phyloP scores from a whole-genome alignment of 2,888 invertebrate genomes.

The Drosophila monieri region DNA sequence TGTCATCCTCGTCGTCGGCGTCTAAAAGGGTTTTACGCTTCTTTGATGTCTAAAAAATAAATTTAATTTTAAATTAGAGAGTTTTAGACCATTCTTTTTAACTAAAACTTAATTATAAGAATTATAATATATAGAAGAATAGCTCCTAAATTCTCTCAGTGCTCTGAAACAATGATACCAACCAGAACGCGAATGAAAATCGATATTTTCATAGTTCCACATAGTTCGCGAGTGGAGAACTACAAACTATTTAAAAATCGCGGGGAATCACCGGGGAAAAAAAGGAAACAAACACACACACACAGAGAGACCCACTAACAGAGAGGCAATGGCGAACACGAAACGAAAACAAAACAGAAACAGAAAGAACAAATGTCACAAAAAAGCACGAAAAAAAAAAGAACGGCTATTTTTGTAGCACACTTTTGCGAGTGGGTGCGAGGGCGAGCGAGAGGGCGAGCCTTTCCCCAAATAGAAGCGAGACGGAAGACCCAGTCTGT shows the following conservation, averaged over 20 bases:
- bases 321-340: background rate
- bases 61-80: background rate
- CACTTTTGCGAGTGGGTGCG: conserved; percentile 49
- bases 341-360: conserved; percentile 36
- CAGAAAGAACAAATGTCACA: conserved; percentile 4
- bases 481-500: conserved; percentile 38
- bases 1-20: conserved; percentile 84
- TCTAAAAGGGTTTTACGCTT: conserved; percentile 65
- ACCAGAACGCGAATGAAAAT: conserved; percentile 26
- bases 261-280: conserved; percentile 35
- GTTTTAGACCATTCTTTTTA: background rate
- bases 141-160: conserved; percentile 3
- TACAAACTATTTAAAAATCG: conserved; percentile 4
- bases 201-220: conserved; percentile 31
- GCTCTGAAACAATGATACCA: conserved; percentile 1
- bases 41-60: conserved; percentile 75
- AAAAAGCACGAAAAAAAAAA: conserved; percentile 40
- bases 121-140: background rate
- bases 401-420: conserved; percentile 50
- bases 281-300: background rate
- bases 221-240: conserved; percentile 13
- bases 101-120: too few species aligned
- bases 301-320: background rate
- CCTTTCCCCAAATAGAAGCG: conserved; percentile 6
- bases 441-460: background rate